phyloP scores from a whole-genome alignment of 2,797 vertebrate genomes.

The Phrynocephalus guinanensis region DNA sequence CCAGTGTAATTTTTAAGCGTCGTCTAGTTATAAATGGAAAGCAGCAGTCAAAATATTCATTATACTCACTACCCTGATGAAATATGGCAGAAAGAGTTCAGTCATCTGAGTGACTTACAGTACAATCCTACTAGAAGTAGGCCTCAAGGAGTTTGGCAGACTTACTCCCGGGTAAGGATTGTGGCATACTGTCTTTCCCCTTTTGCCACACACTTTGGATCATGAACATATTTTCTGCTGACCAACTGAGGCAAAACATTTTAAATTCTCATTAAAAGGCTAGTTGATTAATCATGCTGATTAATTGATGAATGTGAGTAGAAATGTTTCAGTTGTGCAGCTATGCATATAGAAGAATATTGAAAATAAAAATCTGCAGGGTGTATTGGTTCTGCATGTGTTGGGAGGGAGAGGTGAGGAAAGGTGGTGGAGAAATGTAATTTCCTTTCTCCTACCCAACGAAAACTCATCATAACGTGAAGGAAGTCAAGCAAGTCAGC shows the following conservation, averaged over 20 bases:
- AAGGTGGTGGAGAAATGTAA: slow-evolving; percentile 32
- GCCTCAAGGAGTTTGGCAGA: too few relatives aligned
- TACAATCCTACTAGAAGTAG: not conserved
- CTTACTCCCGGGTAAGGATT: not conserved
- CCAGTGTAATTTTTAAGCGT: not conserved
- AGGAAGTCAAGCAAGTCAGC: slow-evolving; percentile 55
- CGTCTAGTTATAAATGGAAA: not conserved
- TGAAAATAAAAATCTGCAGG: not conserved
- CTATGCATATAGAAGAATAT: not conserved
- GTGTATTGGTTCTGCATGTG: not conserved
- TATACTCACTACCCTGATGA: not conserved
- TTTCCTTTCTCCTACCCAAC: slow-evolving; percentile 17
- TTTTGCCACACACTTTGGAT: not conserved
- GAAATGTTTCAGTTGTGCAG: not conserved
- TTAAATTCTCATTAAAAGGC: slow-evolving; percentile 13
- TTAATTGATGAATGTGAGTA: slow-evolving; percentile 5
- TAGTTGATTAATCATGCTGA: slow-evolving; percentile 6
- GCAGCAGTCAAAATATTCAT: not conserved
- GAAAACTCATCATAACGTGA: slow-evolving; percentile 51
- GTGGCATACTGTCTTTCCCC: not conserved
- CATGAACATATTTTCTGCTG: not conserved
- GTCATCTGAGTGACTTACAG: not conserved
- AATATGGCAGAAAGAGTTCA: not conserved
- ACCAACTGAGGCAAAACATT: not conserved
- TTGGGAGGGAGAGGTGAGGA: not conserved